Evolutionary conservation across 1,140 invertebrate genomes (phyloP), one percentile per base, ranked within the genome.

Genomic region (Anastrepha obliqua): DNA sequence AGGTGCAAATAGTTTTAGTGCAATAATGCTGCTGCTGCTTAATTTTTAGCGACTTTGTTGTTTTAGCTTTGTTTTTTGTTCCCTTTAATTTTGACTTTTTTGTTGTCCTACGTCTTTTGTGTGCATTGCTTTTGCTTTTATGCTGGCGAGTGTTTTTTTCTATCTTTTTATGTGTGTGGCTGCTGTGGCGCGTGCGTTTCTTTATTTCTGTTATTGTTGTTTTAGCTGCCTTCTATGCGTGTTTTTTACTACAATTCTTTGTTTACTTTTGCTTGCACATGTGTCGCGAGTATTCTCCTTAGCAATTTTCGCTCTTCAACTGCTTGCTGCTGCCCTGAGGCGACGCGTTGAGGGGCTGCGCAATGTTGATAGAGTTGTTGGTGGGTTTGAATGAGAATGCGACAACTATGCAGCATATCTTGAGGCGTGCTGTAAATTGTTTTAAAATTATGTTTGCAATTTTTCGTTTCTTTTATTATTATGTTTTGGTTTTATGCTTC

Each of bases 391-490:
- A 81, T 5, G 13, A 29, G 47, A 20, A 58, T 55, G 47, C 74
- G 11, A 1, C 17, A 81, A 58, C 5, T 29, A 55, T 81, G 17
- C 17, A 55, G 74, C 74, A 55, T 55, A 20, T 11, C 74, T 81
- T 20, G 2, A 81, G 74, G 74, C 74, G 20, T 81, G 8, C 17
- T 81, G 20, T 9, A 20, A 55, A 81, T 81, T 51, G 74, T 81
- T 81, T 29, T 42, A 8, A 51, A 55, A 55, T 74, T 0, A 13
- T 17, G 74, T n/a, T 55, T 51, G 47, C 51, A 4, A 17, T 62
- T 62, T 4, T 62, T 62, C 0, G 29, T 29, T 29, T 29, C 29
- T 29, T 29, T 29, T 29, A 29, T 29, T 29, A 29, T 29, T 29
- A 29, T 29, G 29, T 44, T 44, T 74, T 74, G 13, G 13, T 42